These are phyloP conservation scores for Nomia melanderi DNA, from an alignment of 1,140 invertebrate species.

Conservation along the genomic window DNA sequence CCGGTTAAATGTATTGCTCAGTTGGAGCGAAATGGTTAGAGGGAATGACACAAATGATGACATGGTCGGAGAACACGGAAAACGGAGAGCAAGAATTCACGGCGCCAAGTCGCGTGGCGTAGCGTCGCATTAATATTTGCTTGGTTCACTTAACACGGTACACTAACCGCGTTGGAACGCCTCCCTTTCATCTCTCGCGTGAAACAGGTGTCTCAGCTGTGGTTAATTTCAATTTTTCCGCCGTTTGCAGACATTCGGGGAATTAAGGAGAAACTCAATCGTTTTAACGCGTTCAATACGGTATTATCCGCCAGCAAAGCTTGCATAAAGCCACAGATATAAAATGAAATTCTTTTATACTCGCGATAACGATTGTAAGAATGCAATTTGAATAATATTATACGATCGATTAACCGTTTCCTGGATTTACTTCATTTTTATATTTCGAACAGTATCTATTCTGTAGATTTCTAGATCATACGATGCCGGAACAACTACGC, in stretches of 20 bases:
- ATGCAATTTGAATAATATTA: no score
- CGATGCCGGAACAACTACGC: no score
- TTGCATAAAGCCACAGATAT: no score
- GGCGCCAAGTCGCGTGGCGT: slow-evolving; percentile 11
- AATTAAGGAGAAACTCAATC: background rate
- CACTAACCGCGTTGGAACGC: slow-evolving; percentile 14
- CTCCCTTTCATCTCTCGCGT: background rate
- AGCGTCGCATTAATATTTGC: slow-evolving; percentile 52
- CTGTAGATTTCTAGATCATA: no score
- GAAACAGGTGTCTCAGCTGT: background rate
- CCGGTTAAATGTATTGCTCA: slow-evolving; percentile 44
- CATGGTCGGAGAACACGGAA: slow-evolving; percentile 16
- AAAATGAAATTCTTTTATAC: no score
- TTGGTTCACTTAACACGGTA: slow-evolving; percentile 41
- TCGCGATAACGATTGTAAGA: no score
- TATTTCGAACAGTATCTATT: no score
- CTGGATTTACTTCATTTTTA: no score
- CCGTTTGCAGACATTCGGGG: no score
- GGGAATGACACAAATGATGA: slow-evolving; percentile 30
- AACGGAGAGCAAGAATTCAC: slow-evolving; percentile 12
- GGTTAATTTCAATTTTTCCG: background rate
- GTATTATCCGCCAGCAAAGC: no score
- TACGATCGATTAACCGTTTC: no score
- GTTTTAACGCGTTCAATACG: no score
- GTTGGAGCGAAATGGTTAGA: slow-evolving; percentile 27